Percentiles rank a stretch among this genome's conserved stretches.
phyloP scores from a whole-genome alignment of 2,113 vertebrate species.

The Apeltes quadracus region DNA sequence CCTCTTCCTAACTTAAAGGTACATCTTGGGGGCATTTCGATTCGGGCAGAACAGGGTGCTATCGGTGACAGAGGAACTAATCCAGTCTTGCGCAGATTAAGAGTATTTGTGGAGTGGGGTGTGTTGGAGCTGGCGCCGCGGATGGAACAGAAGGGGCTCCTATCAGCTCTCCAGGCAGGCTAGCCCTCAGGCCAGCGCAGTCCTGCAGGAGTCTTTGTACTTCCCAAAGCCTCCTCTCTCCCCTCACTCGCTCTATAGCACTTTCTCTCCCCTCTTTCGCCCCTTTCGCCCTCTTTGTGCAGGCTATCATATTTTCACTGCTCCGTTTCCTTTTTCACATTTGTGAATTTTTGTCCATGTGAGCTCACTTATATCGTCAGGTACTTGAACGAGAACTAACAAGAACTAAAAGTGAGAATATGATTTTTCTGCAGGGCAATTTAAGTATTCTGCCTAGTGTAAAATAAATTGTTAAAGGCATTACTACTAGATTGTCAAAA shows the following conservation, averaged over 20 bases:
- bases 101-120: constrained; percentile 80
- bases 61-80: constrained; percentile 86
- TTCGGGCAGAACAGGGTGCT: constrained; percentile 79
- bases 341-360: constrained; percentile 21
- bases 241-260: constrained; percentile 59
- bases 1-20: constrained; percentile 84
- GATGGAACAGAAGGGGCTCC: constrained; percentile 77
- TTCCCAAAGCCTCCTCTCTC: constrained; percentile 73
- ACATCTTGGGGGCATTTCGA: constrained; percentile 82
- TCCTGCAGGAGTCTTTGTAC: constrained; percentile 84
- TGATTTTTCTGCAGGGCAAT: neutral
- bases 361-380: constrained; percentile 14
- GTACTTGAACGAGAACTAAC: neutral
- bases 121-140: constrained; percentile 77
- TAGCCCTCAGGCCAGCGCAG: constrained; percentile 79
- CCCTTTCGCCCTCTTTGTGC: constrained; percentile 41
- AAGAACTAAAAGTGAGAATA: neutral
- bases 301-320: constrained; percentile 44
- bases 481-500: neutral
- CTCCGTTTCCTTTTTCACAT: constrained; percentile 46
- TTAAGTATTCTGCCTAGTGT: neutral
- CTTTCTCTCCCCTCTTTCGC: constrained; percentile 58
- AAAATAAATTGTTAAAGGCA: neutral
- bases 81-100: constrained; percentile 87
- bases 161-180: constrained; percentile 84